A percentile compares a stretch with the other conserved stretches of the same genome.
phyloP scores from a whole-genome alignment of 2,888 invertebrate species.

The Cynaeus angustus region DNA sequence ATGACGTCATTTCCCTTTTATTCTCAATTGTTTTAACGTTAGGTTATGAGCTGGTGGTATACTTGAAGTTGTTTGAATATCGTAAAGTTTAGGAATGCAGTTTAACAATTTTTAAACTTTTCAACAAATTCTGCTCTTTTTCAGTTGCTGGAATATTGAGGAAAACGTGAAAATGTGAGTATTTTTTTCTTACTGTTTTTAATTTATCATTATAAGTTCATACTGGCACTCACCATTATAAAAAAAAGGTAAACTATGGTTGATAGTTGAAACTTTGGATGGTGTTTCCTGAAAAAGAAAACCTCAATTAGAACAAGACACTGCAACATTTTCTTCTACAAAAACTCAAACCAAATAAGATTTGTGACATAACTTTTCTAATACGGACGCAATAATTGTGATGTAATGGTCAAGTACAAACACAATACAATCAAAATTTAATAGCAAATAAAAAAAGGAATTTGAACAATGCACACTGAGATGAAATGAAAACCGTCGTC shows the following conservation, averaged over 20 bases:
- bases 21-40: constrained; percentile 25
- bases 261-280: constrained; percentile 52
- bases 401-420: constrained; percentile 28
- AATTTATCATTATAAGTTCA: not conserved
- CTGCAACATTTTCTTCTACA: not conserved
- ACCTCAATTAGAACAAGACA: constrained; percentile 30
- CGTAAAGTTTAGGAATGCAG: too few species aligned
- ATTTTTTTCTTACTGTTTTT: too few species aligned
- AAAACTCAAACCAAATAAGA: constrained; percentile 15
- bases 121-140: too few species aligned
- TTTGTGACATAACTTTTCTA: constrained; percentile 16
- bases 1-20: constrained; percentile 11
- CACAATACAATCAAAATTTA: constrained; percentile 44
- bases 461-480: constrained; percentile 29
- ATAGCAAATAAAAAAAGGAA: constrained; percentile 42
- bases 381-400: constrained; percentile 39
- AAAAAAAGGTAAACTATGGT: constrained; percentile 56
- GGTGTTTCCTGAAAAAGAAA: constrained; percentile 62
- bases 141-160: too few species aligned
- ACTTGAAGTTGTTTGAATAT: too few species aligned
- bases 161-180: too few species aligned
- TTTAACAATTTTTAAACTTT: too few species aligned
- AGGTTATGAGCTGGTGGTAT: too few species aligned
- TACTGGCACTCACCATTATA: constrained; percentile 61
- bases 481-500: constrained; percentile 11